These are phyloP conservation scores for Aspidiotus rigidus DNA, from an alignment of 2,888 invertebrate species.

Conservation along the genomic window DNA sequence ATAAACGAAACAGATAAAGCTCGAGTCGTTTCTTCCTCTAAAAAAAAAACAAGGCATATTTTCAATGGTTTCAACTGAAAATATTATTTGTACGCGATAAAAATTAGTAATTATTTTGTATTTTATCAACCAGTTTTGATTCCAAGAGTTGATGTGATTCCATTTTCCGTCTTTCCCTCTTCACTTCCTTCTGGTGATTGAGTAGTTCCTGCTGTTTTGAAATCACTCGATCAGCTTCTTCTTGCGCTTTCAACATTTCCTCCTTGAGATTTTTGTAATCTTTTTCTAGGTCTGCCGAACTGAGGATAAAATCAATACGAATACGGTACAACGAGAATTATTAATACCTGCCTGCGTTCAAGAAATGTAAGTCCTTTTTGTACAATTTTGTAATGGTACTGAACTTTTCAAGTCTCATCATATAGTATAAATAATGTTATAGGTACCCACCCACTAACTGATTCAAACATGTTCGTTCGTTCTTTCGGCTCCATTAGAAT, in stretches of 20 bases:
- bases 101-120: background rate
- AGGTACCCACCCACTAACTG: constrained; percentile 74
- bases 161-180: constrained; percentile 96
- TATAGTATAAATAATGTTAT: background rate
- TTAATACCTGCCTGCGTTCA: background rate
- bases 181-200: constrained; percentile 95
- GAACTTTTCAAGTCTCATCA: too few species aligned
- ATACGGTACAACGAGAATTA: background rate
- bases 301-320: constrained; percentile 42
- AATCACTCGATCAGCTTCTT: constrained; percentile 95
- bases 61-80: background rate
- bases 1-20: constrained; percentile 84
- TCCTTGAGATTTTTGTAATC: constrained; percentile 84
- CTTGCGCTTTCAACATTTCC: constrained; percentile 94
- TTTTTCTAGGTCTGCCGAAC: constrained; percentile 89
- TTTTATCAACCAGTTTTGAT: constrained; percentile 71
- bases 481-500: constrained; percentile 99
- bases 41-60: background rate
- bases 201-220: constrained; percentile 98
- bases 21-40: constrained; percentile 87
- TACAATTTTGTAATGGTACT: too few species aligned
- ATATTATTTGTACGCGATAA: background rate
- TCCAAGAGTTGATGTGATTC: constrained; percentile 90
- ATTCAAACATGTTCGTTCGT: constrained; percentile 91
- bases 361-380: background rate